Evolutionary conservation across 1,140 invertebrate species (phyloP).

Genomic region (Nasonia longicornis): DNA sequence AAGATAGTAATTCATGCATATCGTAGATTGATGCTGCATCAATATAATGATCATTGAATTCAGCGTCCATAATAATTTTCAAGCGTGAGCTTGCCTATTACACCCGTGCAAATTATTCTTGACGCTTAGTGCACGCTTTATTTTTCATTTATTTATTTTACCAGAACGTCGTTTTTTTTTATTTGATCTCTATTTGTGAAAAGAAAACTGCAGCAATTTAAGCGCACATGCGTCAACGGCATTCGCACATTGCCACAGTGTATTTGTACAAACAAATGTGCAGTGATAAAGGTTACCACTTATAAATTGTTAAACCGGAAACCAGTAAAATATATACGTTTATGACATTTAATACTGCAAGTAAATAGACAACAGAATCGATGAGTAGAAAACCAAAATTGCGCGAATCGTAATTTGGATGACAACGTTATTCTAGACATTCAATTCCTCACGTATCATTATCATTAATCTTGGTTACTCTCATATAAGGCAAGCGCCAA

Average conservation of each 20-base stretch:
- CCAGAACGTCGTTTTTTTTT: no score
- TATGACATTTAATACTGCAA: constrained; percentile 18
- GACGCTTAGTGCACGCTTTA: not conserved
- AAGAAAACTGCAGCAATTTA: no score
- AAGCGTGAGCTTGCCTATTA: no score
- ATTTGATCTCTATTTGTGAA: no score
- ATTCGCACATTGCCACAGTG: not conserved
- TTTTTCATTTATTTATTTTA: not conserved
- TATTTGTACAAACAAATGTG: no score
- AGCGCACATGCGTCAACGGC: not conserved
- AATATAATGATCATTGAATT: no score
- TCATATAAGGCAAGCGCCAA: not conserved
- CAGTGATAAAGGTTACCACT: no score
- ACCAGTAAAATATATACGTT: not conserved
- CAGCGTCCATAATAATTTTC: not conserved
- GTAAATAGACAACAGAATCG: not conserved
- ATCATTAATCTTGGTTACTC: constrained; percentile 7
- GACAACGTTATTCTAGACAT: not conserved
- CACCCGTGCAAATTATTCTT: no score
- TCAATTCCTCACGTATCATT: not conserved
- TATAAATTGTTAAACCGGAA: not conserved
- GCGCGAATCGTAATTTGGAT: not conserved
- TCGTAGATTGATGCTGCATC: no score
- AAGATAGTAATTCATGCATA: no score
- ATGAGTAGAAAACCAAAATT: not conserved